Conservation (phyloP, 2,797 vertebrate genomes). For the Sphenopsis melanotis region DNA sequence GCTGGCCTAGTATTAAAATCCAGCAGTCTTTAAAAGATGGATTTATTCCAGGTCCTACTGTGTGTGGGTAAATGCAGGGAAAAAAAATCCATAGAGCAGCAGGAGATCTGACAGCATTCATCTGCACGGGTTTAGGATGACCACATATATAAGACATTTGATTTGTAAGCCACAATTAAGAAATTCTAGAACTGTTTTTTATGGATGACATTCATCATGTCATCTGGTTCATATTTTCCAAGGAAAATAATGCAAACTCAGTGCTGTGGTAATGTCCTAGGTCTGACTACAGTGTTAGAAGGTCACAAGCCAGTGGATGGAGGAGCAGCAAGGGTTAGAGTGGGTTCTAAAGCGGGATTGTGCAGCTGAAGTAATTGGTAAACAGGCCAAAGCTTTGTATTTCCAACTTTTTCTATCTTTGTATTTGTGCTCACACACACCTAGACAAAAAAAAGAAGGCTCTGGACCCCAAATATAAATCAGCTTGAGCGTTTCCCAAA, state of each 20-base stretch:
- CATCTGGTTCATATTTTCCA: constrained; percentile 60
- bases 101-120: constrained; percentile 2
- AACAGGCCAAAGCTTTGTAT: neutral
- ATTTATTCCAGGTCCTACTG: constrained; percentile 5
- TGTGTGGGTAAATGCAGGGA: neutral
- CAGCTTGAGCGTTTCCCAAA: neutral
- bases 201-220: neutral
- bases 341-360: neutral
- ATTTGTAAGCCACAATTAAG: constrained; percentile 55
- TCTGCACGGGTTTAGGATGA: constrained; percentile 12
- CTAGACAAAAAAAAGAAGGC: neutral
- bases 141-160: constrained; percentile 29
- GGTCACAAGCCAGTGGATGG: neutral
- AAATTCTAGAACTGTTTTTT: constrained; percentile 43
- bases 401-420: neutral
- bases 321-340: neutral
- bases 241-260: constrained; percentile 2
- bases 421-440: neutral
- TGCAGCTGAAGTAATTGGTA: neutral
- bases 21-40: neutral
- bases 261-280: neutral
- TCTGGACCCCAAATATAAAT: neutral
- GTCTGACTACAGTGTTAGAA: neutral
- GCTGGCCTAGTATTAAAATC: neutral
- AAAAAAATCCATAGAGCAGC: neutral